Conservation (phyloP, 2,797 vertebrate genomes). For the Scarus forsteni region DNA sequence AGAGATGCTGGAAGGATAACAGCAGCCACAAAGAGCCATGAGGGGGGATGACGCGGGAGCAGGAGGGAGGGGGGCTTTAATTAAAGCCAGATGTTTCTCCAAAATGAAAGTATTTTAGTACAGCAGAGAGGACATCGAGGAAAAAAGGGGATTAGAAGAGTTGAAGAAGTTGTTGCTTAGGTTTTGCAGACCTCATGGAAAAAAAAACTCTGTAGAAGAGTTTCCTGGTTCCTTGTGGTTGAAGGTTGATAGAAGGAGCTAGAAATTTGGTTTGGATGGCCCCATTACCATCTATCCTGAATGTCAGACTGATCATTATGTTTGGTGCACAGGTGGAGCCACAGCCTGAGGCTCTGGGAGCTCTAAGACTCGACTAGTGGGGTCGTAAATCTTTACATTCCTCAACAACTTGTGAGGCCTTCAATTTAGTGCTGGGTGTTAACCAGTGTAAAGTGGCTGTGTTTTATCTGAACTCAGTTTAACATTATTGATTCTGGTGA, state of each 20-base stretch:
- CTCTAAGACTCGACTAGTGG: conserved; percentile 15
- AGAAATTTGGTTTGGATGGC: neutral
- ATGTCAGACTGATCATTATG: conserved; percentile 20
- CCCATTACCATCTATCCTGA: neutral
- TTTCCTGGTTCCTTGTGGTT: conserved; percentile 6
- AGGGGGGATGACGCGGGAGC: conserved; percentile 38
- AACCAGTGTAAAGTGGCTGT: no score
- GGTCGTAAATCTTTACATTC: conserved; percentile 61
- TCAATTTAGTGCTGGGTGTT: conserved; percentile 3
- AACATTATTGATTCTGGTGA: no score
- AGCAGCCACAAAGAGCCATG: conserved; percentile 25
- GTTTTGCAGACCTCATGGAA: conserved; percentile 9
- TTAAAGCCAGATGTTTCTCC: conserved; percentile 80
- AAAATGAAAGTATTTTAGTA: conserved; percentile 52
- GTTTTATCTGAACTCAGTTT: no score
- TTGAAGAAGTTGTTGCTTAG: neutral
- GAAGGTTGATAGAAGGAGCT: neutral
- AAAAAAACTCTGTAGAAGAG: neutral
- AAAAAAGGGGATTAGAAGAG: conserved; percentile 10
- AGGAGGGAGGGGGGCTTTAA: conserved; percentile 65
- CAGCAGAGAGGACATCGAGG: conserved; percentile 31
- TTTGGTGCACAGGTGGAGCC: conserved; percentile 41
- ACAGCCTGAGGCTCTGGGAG: conserved; percentile 35
- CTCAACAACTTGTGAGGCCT: conserved; percentile 30
- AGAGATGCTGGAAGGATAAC: conserved; percentile 54